Base-by-base conservation (phyloP, 2,888 invertebrate species). In the Apodemia duryi region DNA sequence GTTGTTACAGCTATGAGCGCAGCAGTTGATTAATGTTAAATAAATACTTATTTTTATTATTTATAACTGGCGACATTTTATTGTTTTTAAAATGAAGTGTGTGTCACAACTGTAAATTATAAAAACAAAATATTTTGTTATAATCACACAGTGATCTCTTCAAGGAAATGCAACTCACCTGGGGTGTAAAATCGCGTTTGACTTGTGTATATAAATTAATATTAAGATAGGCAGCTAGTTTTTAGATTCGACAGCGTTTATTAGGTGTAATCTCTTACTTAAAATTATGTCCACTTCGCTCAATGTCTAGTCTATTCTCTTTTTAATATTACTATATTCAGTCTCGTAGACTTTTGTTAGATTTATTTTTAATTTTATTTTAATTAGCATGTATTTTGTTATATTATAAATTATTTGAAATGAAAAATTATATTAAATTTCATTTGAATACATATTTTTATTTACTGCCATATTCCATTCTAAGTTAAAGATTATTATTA, bases 221-320 rank as follows among this genome's bases (percentile, higher is more conserved):
- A n/a, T n/a, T 66, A 68, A 66, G 63, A 54, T 70, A 71, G 69
- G 46, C 69, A 71, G 67, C 21, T 67, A 66, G 70, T 63, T 67
- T 64, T 67, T 61, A 65, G 54, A 65, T 60, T 54, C 35, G 65
- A 61, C 63, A 61, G 70, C 72, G 73, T 75, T 74, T 74, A 71
- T 69, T 74, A 74, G 73, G 73, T 74, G 66, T 62, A 68, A 71
- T 69, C 69, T 57, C 32, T 57, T 57, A 57, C 57, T 62, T 51
- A 41, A 46, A 52, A 43, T 60, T 9, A 43, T 43, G 67, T 68
- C 66, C 67, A 63, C 66, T 60, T 68, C 78, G 84, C 85, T 86
- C 85, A 85, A 81, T 79, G 76, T 86, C 86, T 87, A 86, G 87
- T 87, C 87, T 78, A 11, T 76, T 74, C 71, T 71, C 73, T 57